Conservation (phyloP, 2,888 invertebrate species). For the Leptopterna dolabrata region DNA sequence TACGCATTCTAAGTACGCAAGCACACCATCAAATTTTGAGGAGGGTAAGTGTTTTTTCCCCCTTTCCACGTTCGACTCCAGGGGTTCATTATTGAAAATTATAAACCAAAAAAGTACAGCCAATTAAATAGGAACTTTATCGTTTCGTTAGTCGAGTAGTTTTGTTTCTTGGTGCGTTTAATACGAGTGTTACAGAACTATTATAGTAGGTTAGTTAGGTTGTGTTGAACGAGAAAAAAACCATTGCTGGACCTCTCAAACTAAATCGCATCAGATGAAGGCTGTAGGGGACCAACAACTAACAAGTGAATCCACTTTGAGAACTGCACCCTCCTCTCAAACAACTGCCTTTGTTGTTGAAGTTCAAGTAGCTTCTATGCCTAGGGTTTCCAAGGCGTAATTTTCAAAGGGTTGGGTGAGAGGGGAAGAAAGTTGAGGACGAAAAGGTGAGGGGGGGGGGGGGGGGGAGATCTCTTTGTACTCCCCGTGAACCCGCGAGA, state of each 20-base stretch:
- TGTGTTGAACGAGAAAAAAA: too few species aligned
- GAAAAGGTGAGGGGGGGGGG: background rate
- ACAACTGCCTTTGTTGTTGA: background rate
- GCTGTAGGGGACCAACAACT: background rate
- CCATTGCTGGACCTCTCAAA: background rate
- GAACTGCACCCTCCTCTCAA: background rate
- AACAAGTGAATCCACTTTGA: background rate
- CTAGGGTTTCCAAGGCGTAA: background rate
- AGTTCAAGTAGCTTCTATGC: background rate
- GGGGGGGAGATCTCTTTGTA: background rate
- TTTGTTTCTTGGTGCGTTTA: too few species aligned
- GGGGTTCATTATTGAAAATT: too few species aligned
- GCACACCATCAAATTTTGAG: too few species aligned
- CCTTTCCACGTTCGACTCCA: too few species aligned
- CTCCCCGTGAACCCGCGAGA: background rate
- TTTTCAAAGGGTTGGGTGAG: background rate
- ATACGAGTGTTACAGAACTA: too few species aligned
- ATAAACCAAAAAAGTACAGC: too few species aligned
- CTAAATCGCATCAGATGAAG: background rate
- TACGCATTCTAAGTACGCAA: too few species aligned
- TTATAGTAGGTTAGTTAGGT: too few species aligned
- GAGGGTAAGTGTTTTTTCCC: too few species aligned
- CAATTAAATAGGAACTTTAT: too few species aligned
- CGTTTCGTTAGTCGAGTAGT: too few species aligned
- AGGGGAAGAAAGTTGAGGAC: background rate